Percentiles rank a stretch among this genome's conserved stretches.
These are phyloP conservation scores for Rhabdophis nuchalis DNA, from an alignment of 2,797 vertebrate species.

Conservation along the genomic window DNA sequence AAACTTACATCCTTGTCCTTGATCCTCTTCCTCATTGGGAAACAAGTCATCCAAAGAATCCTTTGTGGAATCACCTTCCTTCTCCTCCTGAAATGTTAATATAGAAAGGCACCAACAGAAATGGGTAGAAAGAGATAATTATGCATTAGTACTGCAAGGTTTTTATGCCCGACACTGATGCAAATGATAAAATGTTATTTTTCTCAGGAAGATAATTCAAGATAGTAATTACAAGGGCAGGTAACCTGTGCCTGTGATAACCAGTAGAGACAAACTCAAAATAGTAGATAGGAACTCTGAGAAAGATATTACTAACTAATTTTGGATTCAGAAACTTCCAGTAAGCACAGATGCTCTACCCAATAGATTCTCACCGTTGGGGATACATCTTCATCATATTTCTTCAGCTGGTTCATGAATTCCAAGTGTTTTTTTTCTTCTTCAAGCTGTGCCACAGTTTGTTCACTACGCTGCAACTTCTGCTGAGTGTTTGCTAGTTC, in stretches of 20 bases:
- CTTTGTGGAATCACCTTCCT: conserved; percentile 86
- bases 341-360: not conserved
- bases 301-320: not conserved
- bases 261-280: not conserved
- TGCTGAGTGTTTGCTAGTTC: conserved; percentile 97
- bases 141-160: not conserved
- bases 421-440: conserved; percentile 98
- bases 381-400: conserved; percentile 92
- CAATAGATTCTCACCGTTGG: conserved; percentile 75
- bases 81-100: conserved; percentile 83
- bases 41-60: conserved; percentile 95
- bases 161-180: not conserved
- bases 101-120: not conserved
- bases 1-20: conserved; percentile 85
- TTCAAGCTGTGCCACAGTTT: conserved; percentile 95
- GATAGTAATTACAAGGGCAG: not conserved
- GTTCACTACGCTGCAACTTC: conserved; percentile 95
- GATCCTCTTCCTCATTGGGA: conserved; percentile 94
- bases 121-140: not conserved
- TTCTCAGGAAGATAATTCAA: not conserved
- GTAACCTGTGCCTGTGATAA: not conserved
- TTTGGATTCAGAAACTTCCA: not conserved
- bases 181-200: not conserved
- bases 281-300: not conserved
- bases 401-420: conserved; percentile 97